These are phyloP conservation scores for Osedax frankpressi DNA, from an alignment of 2,888 invertebrate species.

Conservation along the genomic window DNA sequence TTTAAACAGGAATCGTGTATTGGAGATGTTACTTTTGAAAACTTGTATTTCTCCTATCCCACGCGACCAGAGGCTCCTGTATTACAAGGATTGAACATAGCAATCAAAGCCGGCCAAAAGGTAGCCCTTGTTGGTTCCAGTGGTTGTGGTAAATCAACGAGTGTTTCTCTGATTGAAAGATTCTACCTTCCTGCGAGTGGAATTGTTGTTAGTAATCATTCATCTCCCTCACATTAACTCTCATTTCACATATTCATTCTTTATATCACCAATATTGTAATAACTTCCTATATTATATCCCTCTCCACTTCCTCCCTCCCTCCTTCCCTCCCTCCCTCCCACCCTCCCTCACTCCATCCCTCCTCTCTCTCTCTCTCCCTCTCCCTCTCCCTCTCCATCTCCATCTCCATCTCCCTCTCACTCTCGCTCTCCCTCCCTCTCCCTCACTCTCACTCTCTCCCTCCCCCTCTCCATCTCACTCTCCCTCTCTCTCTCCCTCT, in stretches of 20 bases:
- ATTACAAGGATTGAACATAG: neutral
- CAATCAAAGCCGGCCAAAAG: slow-evolving; percentile 8
- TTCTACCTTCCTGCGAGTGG: slow-evolving; percentile 1
- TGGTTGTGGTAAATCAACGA: slow-evolving; percentile 8
- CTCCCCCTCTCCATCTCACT: too few species aligned
- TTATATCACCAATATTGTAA: too few species aligned
- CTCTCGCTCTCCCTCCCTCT: neutral
- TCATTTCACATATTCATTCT: too few species aligned
- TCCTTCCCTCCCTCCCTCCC: too few species aligned
- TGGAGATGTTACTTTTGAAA: slow-evolving; percentile 1
- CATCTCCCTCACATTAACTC: too few species aligned
- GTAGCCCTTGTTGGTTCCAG: slow-evolving; percentile 9
- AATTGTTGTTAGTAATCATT: neutral
- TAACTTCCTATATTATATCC: too few species aligned
- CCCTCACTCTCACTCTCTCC: neutral
- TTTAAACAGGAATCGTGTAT: neutral
- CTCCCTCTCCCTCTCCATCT: too few species aligned
- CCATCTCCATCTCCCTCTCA: neutral
- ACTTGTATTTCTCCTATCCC: slow-evolving; percentile 4
- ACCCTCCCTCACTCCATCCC: too few species aligned
- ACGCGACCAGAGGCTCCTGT: neutral
- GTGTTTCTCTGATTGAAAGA: neutral
- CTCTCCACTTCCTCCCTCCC: too few species aligned
- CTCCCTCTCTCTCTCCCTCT: neutral
- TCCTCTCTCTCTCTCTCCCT: too few species aligned